Evolutionary conservation across 2,888 invertebrate genomes (phyloP), one percentile per base, ranked within the genome.

Genomic region (Philhelius pedissequus): DNA sequence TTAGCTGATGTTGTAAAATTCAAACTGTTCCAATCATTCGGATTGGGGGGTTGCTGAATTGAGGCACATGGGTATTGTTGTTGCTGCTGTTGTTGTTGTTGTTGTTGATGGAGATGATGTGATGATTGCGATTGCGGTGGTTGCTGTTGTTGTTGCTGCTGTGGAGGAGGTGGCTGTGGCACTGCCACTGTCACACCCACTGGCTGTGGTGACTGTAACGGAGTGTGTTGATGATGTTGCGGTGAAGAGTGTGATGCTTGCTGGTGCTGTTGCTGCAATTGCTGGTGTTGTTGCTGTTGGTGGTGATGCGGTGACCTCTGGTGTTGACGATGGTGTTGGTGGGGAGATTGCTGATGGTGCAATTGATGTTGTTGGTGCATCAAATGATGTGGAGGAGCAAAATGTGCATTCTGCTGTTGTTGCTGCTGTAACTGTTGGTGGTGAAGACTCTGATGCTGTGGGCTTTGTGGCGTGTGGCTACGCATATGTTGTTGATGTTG

Each of bases 251-350:
- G 89, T 71, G 27, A 87, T 80, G 87, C 77, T 77, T 56, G 87
- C 84, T 54, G 87, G 30, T 87, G 87, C 27, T 89, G 89, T 30
- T 88, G 89, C 62, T 88, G 88, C 27, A 88, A 88, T 73, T 89
- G 89, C 54, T 89, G 73, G 13, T 89, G 89, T 32, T 88, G 77
- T 18, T 87, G 81, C 8, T 89, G 86, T 69, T 86, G 88, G 40
- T 89, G 90, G 66, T 91, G 91, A 13, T 90, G 88, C n/a, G 90
- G 90, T 73, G 90, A 89, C 15, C 89, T 88, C 69, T 90, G 89
- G 30, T 87, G 90, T 66, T 87, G 88, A 86, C 90, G 87, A 50
- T 90, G 89, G 86, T 90, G 88, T 74, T 86, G 64, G 71, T 83
- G 79, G 52, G 87, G 88, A 58, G 88, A 87, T n/a, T 88, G 89